Evolutionary conservation across 2,888 invertebrate species (phyloP), one percentile per base, ranked within the genome.

Genomic region (Ophion obscuratus): DNA sequence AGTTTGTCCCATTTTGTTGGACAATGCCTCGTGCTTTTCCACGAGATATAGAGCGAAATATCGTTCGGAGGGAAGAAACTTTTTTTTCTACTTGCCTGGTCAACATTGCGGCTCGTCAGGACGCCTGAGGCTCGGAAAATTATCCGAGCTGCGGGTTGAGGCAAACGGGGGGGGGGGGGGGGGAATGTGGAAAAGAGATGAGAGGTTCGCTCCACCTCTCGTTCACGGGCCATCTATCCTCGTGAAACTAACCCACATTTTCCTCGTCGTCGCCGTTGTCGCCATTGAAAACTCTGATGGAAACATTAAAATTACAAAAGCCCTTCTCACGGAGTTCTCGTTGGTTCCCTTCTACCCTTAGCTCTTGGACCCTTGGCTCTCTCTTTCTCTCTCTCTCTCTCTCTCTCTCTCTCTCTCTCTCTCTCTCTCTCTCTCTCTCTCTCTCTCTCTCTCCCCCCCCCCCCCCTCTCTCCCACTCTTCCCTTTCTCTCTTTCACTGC

Each of bases 261-360:
- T 64, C 31, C 66, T 20, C 17, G 24, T 36, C 73, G 66, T 73
- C 78, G 67, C 40, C 78, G 77, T 74, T 64, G 73, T 78, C 77
- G 36, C 66, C 81, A 87, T 86, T 87, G 83, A 73, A 80, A 70
- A 40, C 82, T 82, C 88, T 90, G 91, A 92, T 90, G 92, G 91
- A 92, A 91, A 89, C 90, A 90, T 91, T 90, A 91, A 92, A 92
- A 92, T 91, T 91, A 90, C 91, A 91, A 90, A 89, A 64, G 67
- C 74, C 78, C 66, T 61, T 68, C 81, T 61, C 57, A 62, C 74
- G 75, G 75, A 71, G 66, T 67, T 67, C 73, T 53, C 57, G 57
- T 47, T n/a, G 59, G 59, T 47, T 47, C 24, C 47, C 27, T 64
- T 11, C 17, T 64, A 11, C 47, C 4, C 27, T 47, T 68, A 31